Evolutionary conservation across 2,113 vertebrate species (phyloP), one percentile per base, ranked within the genome.

Genomic region (Nanger granti): DNA sequence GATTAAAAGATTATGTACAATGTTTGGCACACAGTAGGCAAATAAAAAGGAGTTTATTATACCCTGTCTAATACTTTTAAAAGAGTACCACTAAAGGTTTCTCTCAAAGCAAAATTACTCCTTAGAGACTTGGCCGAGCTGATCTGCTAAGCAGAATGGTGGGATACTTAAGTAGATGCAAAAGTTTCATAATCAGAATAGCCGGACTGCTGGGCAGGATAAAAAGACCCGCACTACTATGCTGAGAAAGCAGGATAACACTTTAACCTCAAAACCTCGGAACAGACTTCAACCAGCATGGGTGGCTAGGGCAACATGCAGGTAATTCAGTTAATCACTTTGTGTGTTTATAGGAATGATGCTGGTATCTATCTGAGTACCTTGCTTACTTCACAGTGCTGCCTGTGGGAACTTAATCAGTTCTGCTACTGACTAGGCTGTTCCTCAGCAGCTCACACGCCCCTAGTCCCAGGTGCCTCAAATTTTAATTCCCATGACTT

Each of bases 81-180:
- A 97, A 96, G 34, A 89, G 73, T 83, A 95, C 66, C 49, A 89
- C 62, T 93, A 69, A 94, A 97, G 73, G 12, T 82, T 95, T 91
- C n/a, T 91, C 79, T 97, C 86, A 97, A 98, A 95, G 60, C 54
- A 97, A 94, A 97, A 91, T 93, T 94, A 91, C 49, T 96, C 91
- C 87, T 94, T 69, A 37, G 57, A 95, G 69, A 95, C 49, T 62
- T 94, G 76, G 89, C 47, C 90, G 62, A 54, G 44, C 22, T 84
- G 44, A 94, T 97, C 57, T 96, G 47, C 87, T 82, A 90, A 82
- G 89, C 44, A 90, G 69, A 94, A 92, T 29, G 44, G 87, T 95
- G n/a, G 47, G 60, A 89, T 73, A 89, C 49, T 52, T 57, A 97
- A 91, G 95, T 2, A 94, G 24, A 97, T 49, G 49, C 80, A 47